Conservation (phyloP, 2,888 invertebrate species). For the Scaptomyza polygonia region DNA sequence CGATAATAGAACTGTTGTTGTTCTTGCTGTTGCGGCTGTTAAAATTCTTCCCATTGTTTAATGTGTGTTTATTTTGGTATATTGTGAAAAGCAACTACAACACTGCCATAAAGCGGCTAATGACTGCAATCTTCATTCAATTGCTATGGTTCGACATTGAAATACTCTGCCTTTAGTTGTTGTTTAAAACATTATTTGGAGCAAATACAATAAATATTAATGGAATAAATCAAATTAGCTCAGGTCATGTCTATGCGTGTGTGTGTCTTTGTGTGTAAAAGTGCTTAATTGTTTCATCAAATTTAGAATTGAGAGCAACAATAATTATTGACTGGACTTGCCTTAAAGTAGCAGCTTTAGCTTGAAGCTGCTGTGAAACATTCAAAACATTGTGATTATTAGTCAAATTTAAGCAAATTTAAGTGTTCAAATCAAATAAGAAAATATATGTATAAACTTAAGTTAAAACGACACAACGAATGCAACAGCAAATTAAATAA, state of each 20-base stretch:
- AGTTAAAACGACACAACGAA: conserved; percentile 3
- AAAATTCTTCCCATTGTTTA: conserved; percentile 38
- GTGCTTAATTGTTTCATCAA: background rate
- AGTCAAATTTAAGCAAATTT: conserved; percentile 60
- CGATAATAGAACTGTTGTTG: conserved; percentile 37
- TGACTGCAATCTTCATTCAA: no score
- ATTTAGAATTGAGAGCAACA: conserved; percentile 37
- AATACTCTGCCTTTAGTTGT: no score
- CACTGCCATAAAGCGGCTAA: background rate
- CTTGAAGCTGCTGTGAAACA: conserved; percentile 51
- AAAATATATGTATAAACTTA: conserved; percentile 8
- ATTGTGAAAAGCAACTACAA: conserved; percentile 23
- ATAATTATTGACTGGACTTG: conserved; percentile 67
- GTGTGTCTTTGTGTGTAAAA: conserved; percentile 2
- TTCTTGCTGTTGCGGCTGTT: conserved; percentile 26
- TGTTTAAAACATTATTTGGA: background rate
- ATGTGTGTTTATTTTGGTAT: background rate
- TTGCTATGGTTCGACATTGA: no score
- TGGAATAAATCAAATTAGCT: background rate
- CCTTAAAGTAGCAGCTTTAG: conserved; percentile 69
- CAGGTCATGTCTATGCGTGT: background rate
- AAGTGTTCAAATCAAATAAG: conserved; percentile 35
- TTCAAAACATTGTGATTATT: conserved; percentile 70
- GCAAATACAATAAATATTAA: background rate
- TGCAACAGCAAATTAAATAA: conserved; percentile 5